phyloP scores from a whole-genome alignment of 2,888 invertebrate genomes.

The Hirtodrosophila alboralis region DNA sequence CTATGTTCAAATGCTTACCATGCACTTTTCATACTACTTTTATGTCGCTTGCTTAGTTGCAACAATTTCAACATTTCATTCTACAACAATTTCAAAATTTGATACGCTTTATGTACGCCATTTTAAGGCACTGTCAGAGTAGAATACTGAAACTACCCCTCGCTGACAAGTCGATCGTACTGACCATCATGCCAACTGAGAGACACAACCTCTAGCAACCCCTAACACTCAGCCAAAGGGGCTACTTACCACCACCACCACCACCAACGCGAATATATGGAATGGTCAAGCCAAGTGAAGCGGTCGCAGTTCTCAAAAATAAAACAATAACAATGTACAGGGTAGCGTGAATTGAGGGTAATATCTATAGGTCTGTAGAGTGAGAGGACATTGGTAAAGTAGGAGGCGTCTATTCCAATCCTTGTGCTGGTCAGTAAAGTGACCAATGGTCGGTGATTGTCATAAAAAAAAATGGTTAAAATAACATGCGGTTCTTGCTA shows the following conservation, averaged over 20 bases:
- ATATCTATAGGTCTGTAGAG: neutral
- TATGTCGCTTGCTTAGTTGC: neutral
- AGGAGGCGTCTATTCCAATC: conserved; percentile 9
- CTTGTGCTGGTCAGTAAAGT: conserved; percentile 65
- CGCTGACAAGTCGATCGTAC: conserved; percentile 48
- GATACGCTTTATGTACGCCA: conserved; percentile 47
- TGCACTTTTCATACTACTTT: no score
- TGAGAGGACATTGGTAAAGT: neutral
- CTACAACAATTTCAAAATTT: neutral
- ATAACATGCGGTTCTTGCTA: conserved; percentile 3
- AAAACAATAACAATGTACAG: conserved; percentile 32
- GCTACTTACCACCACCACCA: conserved; percentile 27
- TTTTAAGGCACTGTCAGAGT: conserved; percentile 35
- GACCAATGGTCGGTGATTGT: conserved; percentile 49
- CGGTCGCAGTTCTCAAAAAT: conserved; percentile 11
- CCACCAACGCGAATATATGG: conserved; percentile 9
- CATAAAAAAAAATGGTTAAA: conserved; percentile 51
- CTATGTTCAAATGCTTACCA: no score
- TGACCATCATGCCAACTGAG: conserved; percentile 26
- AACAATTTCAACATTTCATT: conserved; percentile 1
- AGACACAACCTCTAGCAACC: conserved; percentile 40
- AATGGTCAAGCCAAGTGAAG: conserved; percentile 58
- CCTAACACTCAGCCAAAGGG: conserved; percentile 23
- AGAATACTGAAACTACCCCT: conserved; percentile 44
- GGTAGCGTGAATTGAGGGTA: conserved; percentile 10